A percentile compares a stretch with the other conserved stretches of the same genome.
Conservation (phyloP, 2,888 invertebrate genomes). For the Glomeris marginata region DNA sequence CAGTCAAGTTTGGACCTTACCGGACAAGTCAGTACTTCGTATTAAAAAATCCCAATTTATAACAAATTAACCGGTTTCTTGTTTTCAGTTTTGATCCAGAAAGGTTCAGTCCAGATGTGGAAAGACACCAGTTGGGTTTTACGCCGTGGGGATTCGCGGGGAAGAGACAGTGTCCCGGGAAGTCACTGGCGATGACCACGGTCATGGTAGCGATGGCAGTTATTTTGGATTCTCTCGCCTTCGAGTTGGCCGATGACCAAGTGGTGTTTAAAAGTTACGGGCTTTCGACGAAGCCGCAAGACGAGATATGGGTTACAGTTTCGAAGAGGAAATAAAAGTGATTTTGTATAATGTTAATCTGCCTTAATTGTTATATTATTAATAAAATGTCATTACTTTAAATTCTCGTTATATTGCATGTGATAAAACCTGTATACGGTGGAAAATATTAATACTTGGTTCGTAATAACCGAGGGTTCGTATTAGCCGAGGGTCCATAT, state of each 20-base stretch:
- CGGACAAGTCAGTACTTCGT: conserved; percentile 27
- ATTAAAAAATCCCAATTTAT: too few relatives aligned
- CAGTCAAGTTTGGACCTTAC: conserved; percentile 25
- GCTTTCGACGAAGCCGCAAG: conserved; percentile 7
- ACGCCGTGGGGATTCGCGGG: conserved; percentile 31
- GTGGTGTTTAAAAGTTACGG: background rate
- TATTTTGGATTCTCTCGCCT: background rate
- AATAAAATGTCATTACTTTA: too few relatives aligned
- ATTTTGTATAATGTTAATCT: too few relatives aligned
- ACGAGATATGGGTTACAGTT: conserved; percentile 9
- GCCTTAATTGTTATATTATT: too few relatives aligned
- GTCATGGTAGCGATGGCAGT: conserved; percentile 12
- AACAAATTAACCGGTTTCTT: too few relatives aligned
- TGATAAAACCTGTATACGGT: too few relatives aligned
- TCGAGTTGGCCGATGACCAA: conserved; percentile 4
- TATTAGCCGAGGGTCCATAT: too few relatives aligned
- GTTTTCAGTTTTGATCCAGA: conserved; percentile 17
- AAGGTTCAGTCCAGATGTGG: conserved; percentile 16
- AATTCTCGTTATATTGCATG: too few relatives aligned
- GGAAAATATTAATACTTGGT: too few relatives aligned
- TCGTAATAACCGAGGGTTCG: too few relatives aligned
- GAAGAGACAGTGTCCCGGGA: conserved; percentile 24
- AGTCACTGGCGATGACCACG: conserved; percentile 24
- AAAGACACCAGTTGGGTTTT: conserved; percentile 22
- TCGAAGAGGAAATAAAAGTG: background rate